A percentile compares a stretch with the other conserved stretches of the same genome.
These are phyloP conservation scores for Dermochelys coriacea DNA, from an alignment of 2,797 vertebrate genomes.

Conservation along the genomic window DNA sequence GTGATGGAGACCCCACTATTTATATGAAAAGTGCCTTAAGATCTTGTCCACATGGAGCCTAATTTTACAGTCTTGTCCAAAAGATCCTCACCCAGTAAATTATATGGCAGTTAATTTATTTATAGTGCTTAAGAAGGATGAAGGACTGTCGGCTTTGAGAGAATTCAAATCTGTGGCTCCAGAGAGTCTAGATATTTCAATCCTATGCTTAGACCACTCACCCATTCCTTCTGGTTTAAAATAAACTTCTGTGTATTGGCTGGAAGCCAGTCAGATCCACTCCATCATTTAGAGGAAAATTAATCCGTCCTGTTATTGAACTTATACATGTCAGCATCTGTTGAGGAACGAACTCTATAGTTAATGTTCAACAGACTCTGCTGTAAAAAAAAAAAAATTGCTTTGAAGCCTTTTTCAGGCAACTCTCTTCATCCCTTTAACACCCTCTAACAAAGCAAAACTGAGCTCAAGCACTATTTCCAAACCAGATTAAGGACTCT, in stretches of 20 bases:
- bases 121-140: not conserved
- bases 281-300: not conserved
- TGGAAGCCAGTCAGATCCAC: not conserved
- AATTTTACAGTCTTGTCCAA: not conserved
- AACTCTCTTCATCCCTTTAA: not conserved
- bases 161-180: not conserved
- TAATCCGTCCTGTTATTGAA: not conserved
- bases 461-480: not conserved
- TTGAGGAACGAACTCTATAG: not conserved
- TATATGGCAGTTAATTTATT: not conserved
- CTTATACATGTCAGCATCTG: not conserved
- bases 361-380: not conserved
- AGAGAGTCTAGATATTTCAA: not conserved
- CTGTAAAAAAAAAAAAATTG: not conserved
- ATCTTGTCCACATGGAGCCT: not conserved
- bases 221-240: not conserved
- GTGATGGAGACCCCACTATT: not conserved
- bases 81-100: not conserved
- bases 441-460: rapidly evolving
- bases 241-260: not conserved
- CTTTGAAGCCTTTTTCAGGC: not conserved
- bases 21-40: not conserved
- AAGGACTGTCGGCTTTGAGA: not conserved
- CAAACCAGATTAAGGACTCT: not conserved
- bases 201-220: not conserved